Base-by-base conservation (phyloP, 2,113 vertebrate genomes). In the Anas platyrhynchos region DNA sequence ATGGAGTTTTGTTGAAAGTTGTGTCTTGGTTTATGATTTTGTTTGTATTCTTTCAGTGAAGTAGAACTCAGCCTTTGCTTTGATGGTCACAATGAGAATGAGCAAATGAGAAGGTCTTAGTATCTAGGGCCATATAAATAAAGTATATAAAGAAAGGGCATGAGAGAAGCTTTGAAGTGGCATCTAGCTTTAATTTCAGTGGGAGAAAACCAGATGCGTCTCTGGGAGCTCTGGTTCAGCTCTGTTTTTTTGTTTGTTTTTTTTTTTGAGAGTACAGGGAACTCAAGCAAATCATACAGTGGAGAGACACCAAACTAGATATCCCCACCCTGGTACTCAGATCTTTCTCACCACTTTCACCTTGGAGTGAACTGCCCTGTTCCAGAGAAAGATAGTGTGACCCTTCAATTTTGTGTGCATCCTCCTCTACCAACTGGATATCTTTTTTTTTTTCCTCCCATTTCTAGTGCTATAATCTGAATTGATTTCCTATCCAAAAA, bases 101-200 rank as follows among this genome's bases (percentile, higher is more conserved):
- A 91, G 65, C 83, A 92, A 84, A 96, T 88, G 86, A 95, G 76
- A 89, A 83, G 84, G 21, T 59, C n/a, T 38, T 78, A 72, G 74
- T 50, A 11, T 88, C 66, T 65, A 56, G 56, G 68, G 74, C 71
- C 81, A 21, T 71, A 83, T 87, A 93, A 94, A 92, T 93, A 93
- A 94, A 82, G 73, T 41, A 66, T 78, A 25, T 72, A 78, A 81
- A 93, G 72, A 68, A 66, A 72, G 77, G 69, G 21, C 69, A 68
- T 23, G 25, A 66, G 58, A 38, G 77, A 76, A 46, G 66, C 93
- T 96, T 96, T 96, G 94, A 97, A 95, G 96, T 96, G 91, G 94
- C 36, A 31, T 92, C 77, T 58, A 94, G 68, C 80, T 96, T 80
- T 89, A 67, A 85, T 96, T 93, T 82, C 55, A 90, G 88, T 81